Percentiles rank a stretch among this genome's conserved stretches.
Conservation (phyloP, 2,113 vertebrate species). For the Podarcis raffonei region DNA sequence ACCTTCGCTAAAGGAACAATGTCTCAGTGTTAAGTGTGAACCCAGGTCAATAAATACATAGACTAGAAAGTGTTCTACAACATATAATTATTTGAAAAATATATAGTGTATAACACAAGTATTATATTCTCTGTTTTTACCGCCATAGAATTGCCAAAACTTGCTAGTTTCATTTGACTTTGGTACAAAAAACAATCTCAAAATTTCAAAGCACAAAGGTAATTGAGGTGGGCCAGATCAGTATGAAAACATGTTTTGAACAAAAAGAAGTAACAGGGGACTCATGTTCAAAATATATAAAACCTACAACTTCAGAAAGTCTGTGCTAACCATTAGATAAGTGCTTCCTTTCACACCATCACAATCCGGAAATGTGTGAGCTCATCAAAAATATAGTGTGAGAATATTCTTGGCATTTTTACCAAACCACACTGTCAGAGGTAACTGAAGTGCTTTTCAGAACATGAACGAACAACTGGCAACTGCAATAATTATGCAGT, state of each 20-base stretch:
- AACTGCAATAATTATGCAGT: background rate
- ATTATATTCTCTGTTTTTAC: background rate
- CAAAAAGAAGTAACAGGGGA: constrained; percentile 29
- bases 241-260: constrained; percentile 51
- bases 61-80: background rate
- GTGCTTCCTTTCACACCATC: constrained; percentile 63
- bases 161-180: background rate
- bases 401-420: constrained; percentile 28
- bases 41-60: background rate
- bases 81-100: background rate
- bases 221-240: constrained; percentile 37
- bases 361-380: constrained; percentile 47
- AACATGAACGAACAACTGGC: constrained; percentile 7
- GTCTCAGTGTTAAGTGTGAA: no score
- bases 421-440: background rate
- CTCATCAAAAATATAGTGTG: constrained; percentile 27
- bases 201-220: constrained; percentile 1
- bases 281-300: background rate
- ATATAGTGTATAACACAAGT: fast-evolving
- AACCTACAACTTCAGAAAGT: background rate
- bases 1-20: no score
- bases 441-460: background rate
- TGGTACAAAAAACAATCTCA: constrained; percentile 31
- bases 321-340: constrained; percentile 47
- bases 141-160: constrained; percentile 43